phyloP scores from a whole-genome alignment of 2,888 invertebrate genomes.

The Clivina fossor region DNA sequence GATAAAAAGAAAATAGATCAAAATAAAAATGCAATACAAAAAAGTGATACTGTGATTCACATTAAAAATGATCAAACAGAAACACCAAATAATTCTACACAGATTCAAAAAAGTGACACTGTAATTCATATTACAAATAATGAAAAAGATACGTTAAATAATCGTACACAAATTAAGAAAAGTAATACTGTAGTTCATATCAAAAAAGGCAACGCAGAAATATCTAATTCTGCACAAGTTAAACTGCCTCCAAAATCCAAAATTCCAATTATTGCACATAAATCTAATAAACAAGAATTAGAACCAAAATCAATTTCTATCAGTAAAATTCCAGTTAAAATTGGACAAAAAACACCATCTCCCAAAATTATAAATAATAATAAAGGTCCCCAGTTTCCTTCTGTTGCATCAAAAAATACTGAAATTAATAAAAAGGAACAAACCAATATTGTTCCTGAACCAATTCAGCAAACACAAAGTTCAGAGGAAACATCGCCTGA shows the following conservation, averaged over 20 bases:
- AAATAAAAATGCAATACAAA: not conserved
- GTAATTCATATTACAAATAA: not conserved
- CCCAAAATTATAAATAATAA: slow-evolving; percentile 24
- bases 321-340: slow-evolving; percentile 49
- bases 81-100: not conserved
- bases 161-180: not conserved
- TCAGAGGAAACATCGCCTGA: slow-evolving; percentile 22
- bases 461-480: slow-evolving; percentile 9
- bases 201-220: not conserved
- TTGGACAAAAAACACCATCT: slow-evolving; percentile 7
- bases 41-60: not conserved
- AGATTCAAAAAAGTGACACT: not conserved
- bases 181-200: not conserved
- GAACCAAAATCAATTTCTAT: slow-evolving; percentile 41
- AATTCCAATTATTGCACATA: slow-evolving; percentile 49
- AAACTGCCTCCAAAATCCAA: slow-evolving; percentile 41
- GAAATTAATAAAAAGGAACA: not conserved
- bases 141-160: not conserved
- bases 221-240: not conserved
- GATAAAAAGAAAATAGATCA: too few relatives aligned
- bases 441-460: not conserved
- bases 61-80: not conserved
- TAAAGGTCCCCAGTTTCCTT: slow-evolving; percentile 6
- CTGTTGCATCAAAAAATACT: not conserved
- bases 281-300: slow-evolving; percentile 43